Evolutionary conservation across 2,113 vertebrate genomes (phyloP), one percentile per base, ranked within the genome.

Genomic region (Meleagris gallopavo): DNA sequence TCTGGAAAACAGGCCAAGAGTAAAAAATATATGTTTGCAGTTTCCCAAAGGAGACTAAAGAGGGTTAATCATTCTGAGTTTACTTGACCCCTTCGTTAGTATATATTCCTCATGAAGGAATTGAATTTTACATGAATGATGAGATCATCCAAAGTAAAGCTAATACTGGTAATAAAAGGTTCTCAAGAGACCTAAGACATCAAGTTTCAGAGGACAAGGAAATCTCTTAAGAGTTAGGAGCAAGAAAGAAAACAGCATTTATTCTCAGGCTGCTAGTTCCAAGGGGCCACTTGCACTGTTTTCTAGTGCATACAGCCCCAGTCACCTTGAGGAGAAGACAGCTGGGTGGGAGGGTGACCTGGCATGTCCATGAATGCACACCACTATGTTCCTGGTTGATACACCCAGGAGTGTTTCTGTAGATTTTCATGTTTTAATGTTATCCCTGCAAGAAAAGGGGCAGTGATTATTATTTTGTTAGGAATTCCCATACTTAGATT

Each of bases 1-100:
- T 85, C 69, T 94, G 89, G 94, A 95, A 94, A 97, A 58, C 38
- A 79, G 27, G 21, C 72, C 70, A 84, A 89, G 60, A 89, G 87
- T 80, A 50, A 75, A 74, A 78, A 79, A 75, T 62, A 34, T 8
- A 25, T 19, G 3, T 41, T 87, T 89, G 85, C 71, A 41, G 10
- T 88, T 96, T 95, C 88, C 86, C 83, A 62, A 70, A 86, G 93
- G 86, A 89, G 7, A 80, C 34, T 48, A 80, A 62, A 93, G 87
- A 89, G 46, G 20, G 20, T 83, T 95, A 92, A 95, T 86, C 34
- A 79, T 75, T 88, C n/a, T 61, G 81, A 86, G 83, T 84, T 92
- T 95, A 58, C 90, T 90, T 91, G 77, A 91, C 62, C 36, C 21
- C 32, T 95, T 80, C 45, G 50, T 86, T 96, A 89, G 62, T 72